Conservation (phyloP, 2,888 invertebrate genomes). For the Pediacus dermestoides region DNA sequence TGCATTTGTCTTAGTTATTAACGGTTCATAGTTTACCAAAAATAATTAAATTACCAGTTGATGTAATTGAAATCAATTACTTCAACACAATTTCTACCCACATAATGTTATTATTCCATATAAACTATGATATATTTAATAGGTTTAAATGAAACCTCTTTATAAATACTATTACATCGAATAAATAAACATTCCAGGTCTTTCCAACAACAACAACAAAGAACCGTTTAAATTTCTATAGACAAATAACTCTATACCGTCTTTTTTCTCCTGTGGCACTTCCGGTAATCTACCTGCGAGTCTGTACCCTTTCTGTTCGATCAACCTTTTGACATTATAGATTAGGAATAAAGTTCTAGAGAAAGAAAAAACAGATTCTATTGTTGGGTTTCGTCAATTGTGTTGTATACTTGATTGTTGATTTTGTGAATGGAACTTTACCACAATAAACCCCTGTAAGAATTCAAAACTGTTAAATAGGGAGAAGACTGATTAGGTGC, state of each 20-base stretch:
- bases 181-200: too few species aligned
- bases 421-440: background rate
- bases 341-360: slow-evolving; percentile 19
- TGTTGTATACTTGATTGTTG: slow-evolving; percentile 1
- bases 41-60: slow-evolving; percentile 10
- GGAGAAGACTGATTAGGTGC: too few species aligned
- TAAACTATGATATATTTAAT: background rate
- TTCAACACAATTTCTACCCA: slow-evolving; percentile 11
- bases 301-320: slow-evolving; percentile 17
- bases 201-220: too few species aligned
- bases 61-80: slow-evolving; percentile 9
- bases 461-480: too few species aligned
- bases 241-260: too few species aligned
- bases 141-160: too few species aligned
- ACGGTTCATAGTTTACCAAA: background rate
- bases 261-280: too few species aligned
- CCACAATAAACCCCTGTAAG: too few species aligned
- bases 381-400: background rate
- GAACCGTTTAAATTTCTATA: too few species aligned
- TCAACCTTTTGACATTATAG: slow-evolving; percentile 19
- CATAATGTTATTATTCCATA: slow-evolving; percentile 3
- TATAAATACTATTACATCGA: too few species aligned
- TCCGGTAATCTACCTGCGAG: slow-evolving; percentile 19
- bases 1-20: too few species aligned
- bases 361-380: slow-evolving; percentile 9